A percentile compares a stretch with the other conserved stretches of the same genome.
Evolutionary conservation across 2,113 vertebrate species (phyloP).

Genomic region (Pachycephala philippinensis): DNA sequence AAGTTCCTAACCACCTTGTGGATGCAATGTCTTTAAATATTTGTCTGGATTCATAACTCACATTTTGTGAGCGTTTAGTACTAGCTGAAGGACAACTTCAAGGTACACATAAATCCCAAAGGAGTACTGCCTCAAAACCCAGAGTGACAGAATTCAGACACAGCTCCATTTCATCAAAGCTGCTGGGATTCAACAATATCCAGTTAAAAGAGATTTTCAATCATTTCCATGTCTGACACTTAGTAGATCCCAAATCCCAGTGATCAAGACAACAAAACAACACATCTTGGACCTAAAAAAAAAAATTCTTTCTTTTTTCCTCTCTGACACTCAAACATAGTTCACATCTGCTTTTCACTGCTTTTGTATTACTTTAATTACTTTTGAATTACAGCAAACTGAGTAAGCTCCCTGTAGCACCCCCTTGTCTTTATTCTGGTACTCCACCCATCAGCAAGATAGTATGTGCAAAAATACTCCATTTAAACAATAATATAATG

Average conservation of each 20-base stretch:
- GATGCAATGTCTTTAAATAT: background rate
- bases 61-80: background rate
- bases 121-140: background rate
- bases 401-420: background rate
- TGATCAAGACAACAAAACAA: background rate
- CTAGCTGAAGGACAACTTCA: background rate
- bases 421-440: background rate
- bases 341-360: background rate
- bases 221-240: background rate
- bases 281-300: background rate
- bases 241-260: background rate
- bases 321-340: background rate
- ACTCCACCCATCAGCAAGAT: background rate
- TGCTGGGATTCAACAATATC: background rate
- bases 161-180: background rate
- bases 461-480: background rate
- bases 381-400: background rate
- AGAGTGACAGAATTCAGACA: background rate
- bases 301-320: background rate
- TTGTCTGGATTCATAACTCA: background rate
- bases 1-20: background rate
- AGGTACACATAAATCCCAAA: background rate
- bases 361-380: background rate
- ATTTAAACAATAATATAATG: background rate
- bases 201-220: background rate